Evolutionary conservation across 2,113 vertebrate genomes (phyloP), one percentile per base, ranked within the genome.

Genomic region (Acrocephalus arundinaceus): DNA sequence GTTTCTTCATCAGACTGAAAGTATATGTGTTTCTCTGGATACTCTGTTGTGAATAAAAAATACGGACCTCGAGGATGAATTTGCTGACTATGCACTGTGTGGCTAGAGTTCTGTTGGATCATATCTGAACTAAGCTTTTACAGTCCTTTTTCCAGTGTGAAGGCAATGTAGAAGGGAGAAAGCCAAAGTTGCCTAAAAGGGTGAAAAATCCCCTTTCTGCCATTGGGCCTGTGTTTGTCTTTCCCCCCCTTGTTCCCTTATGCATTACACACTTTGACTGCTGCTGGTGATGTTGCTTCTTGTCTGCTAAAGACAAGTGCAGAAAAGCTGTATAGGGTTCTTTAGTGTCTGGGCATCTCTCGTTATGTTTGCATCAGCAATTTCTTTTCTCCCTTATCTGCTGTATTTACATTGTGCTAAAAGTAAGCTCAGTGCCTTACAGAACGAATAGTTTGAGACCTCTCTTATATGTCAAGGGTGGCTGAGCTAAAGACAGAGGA

Each of bases 61-160:
- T 63, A 22, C 43, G 59, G 35, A 67, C 28, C 13, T 31, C 1
- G 7, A 43, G 37, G 39, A 8, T 90, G 15, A 33, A 62, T 90
- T 87, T 93, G 11, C 39, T 0, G 0, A 5, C 51, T 70, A 0
- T 3, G 1, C 0, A 0, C 28, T 63, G 7, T 27, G 27, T 63
- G 35, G 27, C 2, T 25, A 39, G 52, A 45, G 27, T 52, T 94
- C 45, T 83, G 13, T 58, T 63, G 39, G 59, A n/a, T 80, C 17
- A 2, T 59, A 46, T 11, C 55, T 72, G 72, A 86, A n/a, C 35
- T 0, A 16, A 45, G 48, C 59, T 90, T 88, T 48, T 54, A 17
- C 12, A 33, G 28, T 71, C 13, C 37, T 70, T 87, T 87, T 66
- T 87, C 39, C 52, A 73, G 8, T 70, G 45, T 67, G 48, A 67